Evolutionary conservation across 2,113 vertebrate genomes (phyloP).

Genomic region (Clarias macrocephalus): DNA sequence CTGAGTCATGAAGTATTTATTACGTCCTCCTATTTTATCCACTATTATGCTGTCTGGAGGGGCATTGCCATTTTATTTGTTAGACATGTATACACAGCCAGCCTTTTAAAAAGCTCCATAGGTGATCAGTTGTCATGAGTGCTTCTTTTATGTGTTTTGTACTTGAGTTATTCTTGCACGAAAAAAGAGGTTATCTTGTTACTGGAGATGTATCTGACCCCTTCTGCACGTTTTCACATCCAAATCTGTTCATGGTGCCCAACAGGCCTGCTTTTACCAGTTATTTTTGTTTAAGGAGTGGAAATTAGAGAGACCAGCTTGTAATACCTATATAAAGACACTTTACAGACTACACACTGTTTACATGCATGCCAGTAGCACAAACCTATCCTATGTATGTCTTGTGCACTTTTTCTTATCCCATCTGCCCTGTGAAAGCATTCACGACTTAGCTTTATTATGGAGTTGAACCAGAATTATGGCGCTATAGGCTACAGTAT

Average conservation of each 20-base stretch:
- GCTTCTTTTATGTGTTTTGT: slow-evolving; percentile 12
- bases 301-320: neutral
- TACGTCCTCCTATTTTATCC: slow-evolving; percentile 7
- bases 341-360: neutral
- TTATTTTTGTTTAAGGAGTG: slow-evolving; percentile 49
- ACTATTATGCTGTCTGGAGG: neutral
- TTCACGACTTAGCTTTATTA: neutral
- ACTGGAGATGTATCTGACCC: neutral
- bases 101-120: neutral
- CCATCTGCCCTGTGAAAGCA: neutral
- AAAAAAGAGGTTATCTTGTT: neutral
- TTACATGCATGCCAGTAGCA: neutral
- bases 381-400: neutral
- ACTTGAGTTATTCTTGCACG: neutral
- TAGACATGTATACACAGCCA: neutral
- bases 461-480: neutral
- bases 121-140: neutral
- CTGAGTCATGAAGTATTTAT: slow-evolving; percentile 27
- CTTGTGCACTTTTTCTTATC: neutral
- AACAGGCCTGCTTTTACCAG: neutral
- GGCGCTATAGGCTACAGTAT: neutral
- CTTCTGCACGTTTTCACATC: neutral
- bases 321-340: neutral
- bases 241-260: neutral
- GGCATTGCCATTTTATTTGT: slow-evolving; percentile 8